phyloP scores from a whole-genome alignment of 2,113 vertebrate species.

The Eretmochelys imbricata region DNA sequence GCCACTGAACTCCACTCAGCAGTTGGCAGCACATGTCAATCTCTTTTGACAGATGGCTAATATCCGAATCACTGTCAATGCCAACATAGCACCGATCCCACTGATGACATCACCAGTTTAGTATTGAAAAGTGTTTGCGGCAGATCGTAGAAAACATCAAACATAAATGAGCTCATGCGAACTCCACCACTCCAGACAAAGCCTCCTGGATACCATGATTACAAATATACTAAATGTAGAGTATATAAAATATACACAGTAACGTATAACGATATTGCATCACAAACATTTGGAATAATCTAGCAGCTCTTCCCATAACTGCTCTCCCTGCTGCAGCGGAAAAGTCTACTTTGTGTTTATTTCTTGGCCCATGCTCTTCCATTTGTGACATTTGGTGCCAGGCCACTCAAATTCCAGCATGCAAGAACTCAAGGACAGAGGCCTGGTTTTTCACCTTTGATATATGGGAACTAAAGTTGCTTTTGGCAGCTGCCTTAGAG shows the following conservation, averaged over 20 bases:
- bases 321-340: neutral
- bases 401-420: neutral
- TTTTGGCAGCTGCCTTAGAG: conserved; percentile 36
- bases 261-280: neutral
- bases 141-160: neutral
- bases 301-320: neutral
- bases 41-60: neutral
- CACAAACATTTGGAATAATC: neutral
- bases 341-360: conserved; percentile 22
- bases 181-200: neutral
- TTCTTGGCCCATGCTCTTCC: conserved; percentile 32
- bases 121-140: rapidly evolving
- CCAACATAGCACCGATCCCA: neutral
- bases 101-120: neutral
- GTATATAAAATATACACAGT: neutral
- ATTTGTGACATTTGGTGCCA: conserved; percentile 36
- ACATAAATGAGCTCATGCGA: neutral
- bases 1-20: neutral
- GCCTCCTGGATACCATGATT: neutral
- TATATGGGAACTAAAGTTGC: conserved; percentile 42
- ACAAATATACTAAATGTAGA: neutral
- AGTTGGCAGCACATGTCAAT: neutral
- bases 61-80: neutral
- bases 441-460: conserved; percentile 54
- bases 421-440: conserved; percentile 61